phyloP scores from a whole-genome alignment of 2,888 invertebrate genomes.

The Blastobasis lacticolella region DNA sequence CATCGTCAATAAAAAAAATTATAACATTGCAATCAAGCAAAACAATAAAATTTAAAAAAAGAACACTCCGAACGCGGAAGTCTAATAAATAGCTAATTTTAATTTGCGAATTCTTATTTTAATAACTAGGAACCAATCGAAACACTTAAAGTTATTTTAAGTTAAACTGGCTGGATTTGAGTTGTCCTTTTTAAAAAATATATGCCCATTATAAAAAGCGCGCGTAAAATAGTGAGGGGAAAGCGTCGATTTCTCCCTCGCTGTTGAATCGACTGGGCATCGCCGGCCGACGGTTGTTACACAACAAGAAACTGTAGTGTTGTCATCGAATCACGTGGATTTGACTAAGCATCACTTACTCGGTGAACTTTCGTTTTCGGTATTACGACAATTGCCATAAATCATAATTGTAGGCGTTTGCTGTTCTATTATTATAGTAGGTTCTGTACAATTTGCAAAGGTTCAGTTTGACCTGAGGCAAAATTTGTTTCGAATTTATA shows the following conservation, averaged over 20 bases:
- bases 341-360: neutral
- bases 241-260: constrained; percentile 10
- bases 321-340: neutral
- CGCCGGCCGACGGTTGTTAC: neutral
- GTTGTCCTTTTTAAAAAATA: neutral
- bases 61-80: neutral
- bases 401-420: too few species aligned
- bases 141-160: neutral
- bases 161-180: neutral
- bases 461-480: too few species aligned
- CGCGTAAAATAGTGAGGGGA: constrained; percentile 5
- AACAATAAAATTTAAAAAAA: too few species aligned
- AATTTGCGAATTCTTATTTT: neutral
- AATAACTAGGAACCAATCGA: neutral
- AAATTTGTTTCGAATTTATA: too few species aligned
- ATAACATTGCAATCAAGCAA: too few species aligned
- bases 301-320: neutral
- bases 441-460: too few species aligned
- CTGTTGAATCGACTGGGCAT: constrained; percentile 3
- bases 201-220: neutral
- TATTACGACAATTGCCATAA: too few species aligned
- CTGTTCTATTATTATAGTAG: too few species aligned
- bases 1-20: neutral
- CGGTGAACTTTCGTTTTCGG: neutral
- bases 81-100: neutral